Base-by-base conservation (phyloP, 1,140 invertebrate species). In the Cotesia glomerata region DNA sequence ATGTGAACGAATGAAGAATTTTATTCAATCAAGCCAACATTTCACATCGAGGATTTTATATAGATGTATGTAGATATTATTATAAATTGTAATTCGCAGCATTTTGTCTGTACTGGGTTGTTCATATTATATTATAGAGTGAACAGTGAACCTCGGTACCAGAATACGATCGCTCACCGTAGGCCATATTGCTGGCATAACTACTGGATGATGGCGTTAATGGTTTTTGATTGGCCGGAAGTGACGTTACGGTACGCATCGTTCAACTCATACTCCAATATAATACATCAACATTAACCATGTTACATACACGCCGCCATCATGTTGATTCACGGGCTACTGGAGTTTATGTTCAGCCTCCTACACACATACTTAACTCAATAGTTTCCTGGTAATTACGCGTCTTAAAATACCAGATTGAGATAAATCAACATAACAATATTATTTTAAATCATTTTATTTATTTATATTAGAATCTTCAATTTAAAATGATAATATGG, bases 211-310 rank as follows among this genome's bases (percentile, higher is more conserved):
- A 77, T 71, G 69, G 78, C 81, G 81, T 78, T 85, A 83, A 86
- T 85, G 83, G 81, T 83, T 85, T 85, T 85, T 86, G 84, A 86
- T 86, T 86, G 84, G 78, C 82, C 85, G 85, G 85, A 86, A 85
- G 84, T 85, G 85, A 85, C 84, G 82, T 86, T 83, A 85, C 71
- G 78, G 77, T 77, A 75, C 76, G 80, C 82, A 82, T 80, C 80
- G 78, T 76, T 59, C 68, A 71, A 35, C 34, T 72, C 72, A 75
- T 72, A 73, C 74, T 71, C 73, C 72, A 45, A 45, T 45, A 45
- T 45, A 45, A 45, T 45, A 45, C 39, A 45, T 45, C 39, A 45
- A 7, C 39, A 45, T 45, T 45, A 45, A 45, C 7, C 39, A 45
- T 45, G 11, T 45, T 9, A 45, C 39, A 45, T 45, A 11, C 11